Percentiles rank a stretch among this genome's conserved stretches.
Conservation (phyloP, 2,888 invertebrate species). For the Oscheius myriophilus region DNA sequence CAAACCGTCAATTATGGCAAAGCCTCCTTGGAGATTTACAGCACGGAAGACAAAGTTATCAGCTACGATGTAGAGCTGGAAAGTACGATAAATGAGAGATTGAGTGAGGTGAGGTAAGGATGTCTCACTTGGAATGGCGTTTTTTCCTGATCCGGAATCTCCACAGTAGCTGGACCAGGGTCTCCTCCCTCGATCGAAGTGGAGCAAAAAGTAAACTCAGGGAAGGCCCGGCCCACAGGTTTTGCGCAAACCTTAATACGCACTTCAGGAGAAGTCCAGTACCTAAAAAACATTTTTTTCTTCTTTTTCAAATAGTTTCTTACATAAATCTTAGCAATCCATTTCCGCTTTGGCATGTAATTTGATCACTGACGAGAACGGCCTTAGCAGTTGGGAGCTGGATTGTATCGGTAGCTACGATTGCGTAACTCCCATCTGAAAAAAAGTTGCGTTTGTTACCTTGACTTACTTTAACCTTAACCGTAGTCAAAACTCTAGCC, state of each 20-base stretch:
- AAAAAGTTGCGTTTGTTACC: neutral
- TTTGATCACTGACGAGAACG: slow-evolving; percentile 63
- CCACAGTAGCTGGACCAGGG: slow-evolving; percentile 68
- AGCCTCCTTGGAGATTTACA: slow-evolving; percentile 62
- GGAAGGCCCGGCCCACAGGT: slow-evolving; percentile 46
- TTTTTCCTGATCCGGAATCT: slow-evolving; percentile 62
- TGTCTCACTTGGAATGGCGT: slow-evolving; percentile 62
- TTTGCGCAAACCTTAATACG: slow-evolving; percentile 64
- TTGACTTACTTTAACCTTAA: no score
- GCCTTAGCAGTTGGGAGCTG: slow-evolving; percentile 62
- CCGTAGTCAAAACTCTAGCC: no score
- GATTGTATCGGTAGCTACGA: slow-evolving; percentile 64
- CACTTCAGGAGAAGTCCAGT: slow-evolving; percentile 69
- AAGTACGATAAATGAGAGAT: neutral
- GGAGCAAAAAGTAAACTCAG: slow-evolving; percentile 67
- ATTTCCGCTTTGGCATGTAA: slow-evolving; percentile 56
- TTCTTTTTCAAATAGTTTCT: slow-evolving; percentile 15
- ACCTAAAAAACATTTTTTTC: slow-evolving; percentile 38
- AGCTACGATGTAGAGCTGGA: slow-evolving; percentile 65
- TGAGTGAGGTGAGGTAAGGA: neutral
- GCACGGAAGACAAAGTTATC: slow-evolving; percentile 67
- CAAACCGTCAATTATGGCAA: slow-evolving; percentile 68
- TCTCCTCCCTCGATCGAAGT: slow-evolving; percentile 62
- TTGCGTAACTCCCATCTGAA: slow-evolving; percentile 66
- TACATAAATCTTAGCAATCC: slow-evolving; percentile 58